Percentiles rank a stretch among this genome's conserved stretches.
phyloP scores from a whole-genome alignment of 2,797 vertebrate genomes.

The Mormyrops attenuatus region DNA sequence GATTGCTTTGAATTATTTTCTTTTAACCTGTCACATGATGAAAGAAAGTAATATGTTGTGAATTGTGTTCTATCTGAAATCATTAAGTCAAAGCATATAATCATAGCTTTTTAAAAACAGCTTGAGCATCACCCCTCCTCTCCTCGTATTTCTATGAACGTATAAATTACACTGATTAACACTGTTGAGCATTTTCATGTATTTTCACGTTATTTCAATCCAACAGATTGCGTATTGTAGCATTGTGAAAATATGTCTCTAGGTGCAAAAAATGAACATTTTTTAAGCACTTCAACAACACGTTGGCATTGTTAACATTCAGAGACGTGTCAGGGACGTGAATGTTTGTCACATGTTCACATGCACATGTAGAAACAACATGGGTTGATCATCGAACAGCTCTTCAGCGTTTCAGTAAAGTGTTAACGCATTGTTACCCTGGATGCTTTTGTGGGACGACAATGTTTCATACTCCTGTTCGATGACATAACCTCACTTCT shows the following conservation, averaged over 20 bases:
- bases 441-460: background rate
- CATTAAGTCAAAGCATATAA: constrained; percentile 49
- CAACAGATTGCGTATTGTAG: constrained; percentile 63
- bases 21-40: constrained; percentile 44
- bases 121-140: constrained; percentile 41
- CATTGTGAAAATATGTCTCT: constrained; percentile 54
- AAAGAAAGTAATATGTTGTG: constrained; percentile 51
- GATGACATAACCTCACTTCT: background rate
- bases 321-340: constrained; percentile 59
- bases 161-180: constrained; percentile 62
- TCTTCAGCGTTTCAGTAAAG: background rate
- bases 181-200: constrained; percentile 51
- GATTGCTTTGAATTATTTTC: constrained; percentile 46
- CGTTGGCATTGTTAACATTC: constrained; percentile 62
- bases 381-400: constrained; percentile 52
- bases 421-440: background rate
- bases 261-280: constrained; percentile 61
- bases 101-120: constrained; percentile 49
- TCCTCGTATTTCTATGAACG: constrained; percentile 47
- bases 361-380: constrained; percentile 46
- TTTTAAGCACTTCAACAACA: constrained; percentile 54
- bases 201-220: constrained; percentile 57
- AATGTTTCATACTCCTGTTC: background rate
- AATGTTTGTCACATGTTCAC: constrained; percentile 60
- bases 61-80: constrained; percentile 50